phyloP scores from a whole-genome alignment of 2,888 invertebrate species.

The Apamea epomidion region DNA sequence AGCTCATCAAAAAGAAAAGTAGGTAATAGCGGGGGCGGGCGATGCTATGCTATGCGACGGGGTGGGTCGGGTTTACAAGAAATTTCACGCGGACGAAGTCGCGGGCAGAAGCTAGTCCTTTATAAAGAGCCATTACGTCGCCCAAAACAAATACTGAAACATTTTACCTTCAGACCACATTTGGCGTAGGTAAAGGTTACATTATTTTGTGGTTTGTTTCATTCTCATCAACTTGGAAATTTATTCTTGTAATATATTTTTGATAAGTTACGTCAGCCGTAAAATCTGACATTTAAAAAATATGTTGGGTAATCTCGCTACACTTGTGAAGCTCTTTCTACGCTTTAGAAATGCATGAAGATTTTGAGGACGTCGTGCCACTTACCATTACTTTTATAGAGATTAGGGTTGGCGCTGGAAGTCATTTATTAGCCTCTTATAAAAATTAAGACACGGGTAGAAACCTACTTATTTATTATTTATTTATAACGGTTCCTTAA shows the following conservation, averaged over 20 bases:
- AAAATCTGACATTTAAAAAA: constrained; percentile 45
- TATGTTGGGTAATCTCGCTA: constrained; percentile 28
- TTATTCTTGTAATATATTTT: constrained; percentile 55
- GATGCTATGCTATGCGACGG: not conserved
- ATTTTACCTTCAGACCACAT: constrained; percentile 10
- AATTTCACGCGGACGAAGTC: no score
- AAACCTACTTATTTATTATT: not conserved
- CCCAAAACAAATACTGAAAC: constrained; percentile 39
- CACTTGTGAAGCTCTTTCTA: constrained; percentile 34
- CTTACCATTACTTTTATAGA: constrained; percentile 33
- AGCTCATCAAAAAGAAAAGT: not conserved
- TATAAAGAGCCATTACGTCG: constrained; percentile 19
- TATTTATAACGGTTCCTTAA: constrained; percentile 14
- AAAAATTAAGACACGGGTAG: not conserved
- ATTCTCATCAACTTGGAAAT: constrained; percentile 50
- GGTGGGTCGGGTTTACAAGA: not conserved
- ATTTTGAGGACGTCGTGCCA: constrained; percentile 28
- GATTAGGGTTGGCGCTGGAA: not conserved
- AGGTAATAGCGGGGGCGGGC: not conserved
- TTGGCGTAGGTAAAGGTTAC: constrained; percentile 23
- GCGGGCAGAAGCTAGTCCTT: not conserved
- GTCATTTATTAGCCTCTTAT: not conserved
- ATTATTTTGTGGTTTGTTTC: constrained; percentile 44
- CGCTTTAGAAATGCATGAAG: constrained; percentile 56
- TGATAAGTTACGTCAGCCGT: constrained; percentile 30